Percentiles rank a stretch among this genome's conserved stretches.
phyloP scores from a whole-genome alignment of 2,113 vertebrate genomes.

The Shinisaurus crocodilurus region DNA sequence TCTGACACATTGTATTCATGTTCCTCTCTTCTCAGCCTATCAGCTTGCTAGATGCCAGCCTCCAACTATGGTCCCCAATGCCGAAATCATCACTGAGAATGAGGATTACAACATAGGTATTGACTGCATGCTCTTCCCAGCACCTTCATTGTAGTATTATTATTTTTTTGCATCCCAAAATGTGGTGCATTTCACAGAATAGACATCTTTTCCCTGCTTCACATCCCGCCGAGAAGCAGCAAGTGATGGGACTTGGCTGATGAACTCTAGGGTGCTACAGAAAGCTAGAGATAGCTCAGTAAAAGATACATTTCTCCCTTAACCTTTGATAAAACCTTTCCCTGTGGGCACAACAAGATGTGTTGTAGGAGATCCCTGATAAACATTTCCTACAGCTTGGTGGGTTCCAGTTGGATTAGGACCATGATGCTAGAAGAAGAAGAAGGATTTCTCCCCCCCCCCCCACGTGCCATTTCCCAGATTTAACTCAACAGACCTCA shows the following conservation, averaged over 20 bases:
- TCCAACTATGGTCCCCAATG: slow-evolving; percentile 91
- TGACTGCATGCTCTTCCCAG: background rate
- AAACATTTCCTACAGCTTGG: background rate
- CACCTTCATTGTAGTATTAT: too few species aligned
- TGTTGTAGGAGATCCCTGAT: background rate
- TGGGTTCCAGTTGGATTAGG: background rate
- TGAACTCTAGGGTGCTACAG: background rate
- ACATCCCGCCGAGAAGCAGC: background rate
- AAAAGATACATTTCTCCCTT: background rate
- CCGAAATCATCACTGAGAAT: slow-evolving; percentile 93
- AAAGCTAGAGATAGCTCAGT: too few species aligned
- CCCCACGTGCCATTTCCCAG: background rate
- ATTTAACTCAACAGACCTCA: background rate
- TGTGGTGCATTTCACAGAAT: background rate
- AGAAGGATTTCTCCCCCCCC: background rate
- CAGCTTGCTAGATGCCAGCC: slow-evolving; percentile 92
- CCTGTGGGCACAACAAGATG: background rate
- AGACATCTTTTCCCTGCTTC: background rate
- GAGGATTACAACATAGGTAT: slow-evolving; percentile 96
- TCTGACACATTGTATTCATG: background rate
- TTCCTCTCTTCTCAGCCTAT: slow-evolving; percentile 81
- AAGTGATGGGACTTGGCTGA: background rate
- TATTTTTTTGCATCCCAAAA: background rate
- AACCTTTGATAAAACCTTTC: too few species aligned
- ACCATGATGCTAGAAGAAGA: background rate